Conservation (phyloP, 2,113 vertebrate species). For the Tympanuchus pallidicinctus region DNA sequence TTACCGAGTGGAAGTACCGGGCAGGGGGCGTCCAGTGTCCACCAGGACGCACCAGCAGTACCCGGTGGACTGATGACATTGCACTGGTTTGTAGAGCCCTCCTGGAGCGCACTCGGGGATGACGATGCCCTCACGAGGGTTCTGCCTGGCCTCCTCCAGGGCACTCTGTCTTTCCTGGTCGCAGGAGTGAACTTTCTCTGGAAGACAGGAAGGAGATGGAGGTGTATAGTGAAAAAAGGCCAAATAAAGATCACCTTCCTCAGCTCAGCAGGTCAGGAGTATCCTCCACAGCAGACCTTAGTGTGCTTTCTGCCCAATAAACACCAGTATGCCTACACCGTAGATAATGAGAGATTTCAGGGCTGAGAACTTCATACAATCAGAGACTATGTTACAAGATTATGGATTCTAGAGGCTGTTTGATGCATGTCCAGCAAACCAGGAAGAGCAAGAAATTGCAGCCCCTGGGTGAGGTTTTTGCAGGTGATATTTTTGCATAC, state of each 20-base stretch:
- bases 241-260: not conserved
- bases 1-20: slow-evolving; percentile 96
- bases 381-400: not conserved
- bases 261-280: not conserved
- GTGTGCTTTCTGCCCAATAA: not conserved
- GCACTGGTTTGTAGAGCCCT: slow-evolving; percentile 93
- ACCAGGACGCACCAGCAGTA: slow-evolving; percentile 99
- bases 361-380: not conserved
- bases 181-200: slow-evolving; percentile 96
- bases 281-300: not conserved
- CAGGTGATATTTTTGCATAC: not conserved
- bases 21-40: slow-evolving; percentile 94
- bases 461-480: not conserved
- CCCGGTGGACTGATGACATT: slow-evolving; percentile 98
- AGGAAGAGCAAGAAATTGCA: not conserved
- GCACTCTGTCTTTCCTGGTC: slow-evolving; percentile 96
- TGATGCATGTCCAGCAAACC: not conserved
- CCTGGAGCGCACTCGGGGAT: slow-evolving; percentile 93
- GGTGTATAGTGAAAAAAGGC: not conserved
- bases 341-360: not conserved
- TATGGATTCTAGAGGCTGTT: not conserved
- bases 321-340: not conserved
- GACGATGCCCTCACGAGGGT: slow-evolving; percentile 90
- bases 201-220: slow-evolving; percentile 60
- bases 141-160: slow-evolving; percentile 90